A percentile compares a stretch with the other conserved stretches of the same genome.
phyloP scores from a whole-genome alignment of 2,888 invertebrate genomes.

The Cephus pulcher region DNA sequence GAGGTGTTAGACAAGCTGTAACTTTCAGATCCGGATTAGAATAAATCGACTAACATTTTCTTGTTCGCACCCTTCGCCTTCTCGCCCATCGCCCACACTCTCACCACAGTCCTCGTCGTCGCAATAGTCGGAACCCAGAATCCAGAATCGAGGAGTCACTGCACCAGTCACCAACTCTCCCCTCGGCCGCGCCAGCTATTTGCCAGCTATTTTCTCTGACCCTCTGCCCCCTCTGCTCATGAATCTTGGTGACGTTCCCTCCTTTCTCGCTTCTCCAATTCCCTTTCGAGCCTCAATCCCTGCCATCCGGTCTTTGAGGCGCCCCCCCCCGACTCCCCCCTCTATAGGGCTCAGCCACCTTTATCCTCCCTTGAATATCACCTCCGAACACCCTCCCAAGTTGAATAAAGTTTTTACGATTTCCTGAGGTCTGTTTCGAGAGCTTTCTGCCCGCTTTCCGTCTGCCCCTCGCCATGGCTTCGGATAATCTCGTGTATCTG shows the following conservation, averaged over 20 bases:
- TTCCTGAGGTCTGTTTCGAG: slow-evolving; percentile 51
- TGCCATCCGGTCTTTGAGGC: slow-evolving; percentile 4
- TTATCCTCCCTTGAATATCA: slow-evolving; percentile 6
- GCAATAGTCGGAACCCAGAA: too few relatives aligned
- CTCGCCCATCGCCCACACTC: slow-evolving; percentile 24
- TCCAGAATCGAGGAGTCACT: too few relatives aligned
- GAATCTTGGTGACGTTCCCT: slow-evolving; percentile 1
- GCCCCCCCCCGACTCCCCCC: not conserved
- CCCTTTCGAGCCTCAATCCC: slow-evolving; percentile 15
- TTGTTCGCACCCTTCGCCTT: slow-evolving; percentile 21
- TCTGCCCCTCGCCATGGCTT: slow-evolving; percentile 26
- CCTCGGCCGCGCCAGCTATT: not conserved
- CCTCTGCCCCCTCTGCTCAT: too few relatives aligned
- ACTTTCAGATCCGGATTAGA: slow-evolving; percentile 63
- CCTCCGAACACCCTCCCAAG: slow-evolving; percentile 41
- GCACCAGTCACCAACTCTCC: slow-evolving; percentile 18
- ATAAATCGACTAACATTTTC: slow-evolving; percentile 55
- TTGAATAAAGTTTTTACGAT: slow-evolving; percentile 65
- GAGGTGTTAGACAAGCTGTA: slow-evolving; percentile 64
- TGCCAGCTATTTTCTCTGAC: too few relatives aligned
- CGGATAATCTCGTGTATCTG: slow-evolving; percentile 64
- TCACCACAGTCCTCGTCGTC: slow-evolving; percentile 24
- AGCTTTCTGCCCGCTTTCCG: slow-evolving; percentile 27
- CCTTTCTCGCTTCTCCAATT: slow-evolving; percentile 9
- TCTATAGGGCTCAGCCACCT: not conserved